These are phyloP conservation scores for Fopius arisanus DNA, from an alignment of 1,140 invertebrate species.

Conservation along the genomic window DNA sequence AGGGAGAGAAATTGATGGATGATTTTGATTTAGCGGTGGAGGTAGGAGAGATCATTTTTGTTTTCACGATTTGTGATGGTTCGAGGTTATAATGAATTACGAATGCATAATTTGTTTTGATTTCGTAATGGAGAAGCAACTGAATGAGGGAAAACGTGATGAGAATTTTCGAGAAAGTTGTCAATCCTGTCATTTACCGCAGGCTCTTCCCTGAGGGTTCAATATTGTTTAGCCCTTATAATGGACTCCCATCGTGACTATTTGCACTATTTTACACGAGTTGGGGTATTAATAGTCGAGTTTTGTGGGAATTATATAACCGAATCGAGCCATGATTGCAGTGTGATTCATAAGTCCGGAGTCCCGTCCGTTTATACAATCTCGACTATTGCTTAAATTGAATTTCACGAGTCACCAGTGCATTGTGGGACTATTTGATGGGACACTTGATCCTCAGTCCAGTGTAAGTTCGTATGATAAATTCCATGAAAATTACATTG, in stretches of 20 bases:
- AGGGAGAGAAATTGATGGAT: too few species aligned
- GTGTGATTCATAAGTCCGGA: conserved; percentile 37
- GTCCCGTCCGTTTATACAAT: conserved; percentile 30
- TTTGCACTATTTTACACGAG: neutral
- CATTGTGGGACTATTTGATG: neutral
- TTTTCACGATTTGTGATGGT: neutral
- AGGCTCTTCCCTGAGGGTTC: neutral
- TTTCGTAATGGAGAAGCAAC: too few species aligned
- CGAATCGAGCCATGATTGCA: conserved; percentile 36
- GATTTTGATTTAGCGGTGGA: too few species aligned
- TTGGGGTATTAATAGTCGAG: conserved; percentile 22
- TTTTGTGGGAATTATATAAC: conserved; percentile 32
- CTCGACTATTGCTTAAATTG: conserved; percentile 30
- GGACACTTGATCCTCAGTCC: neutral
- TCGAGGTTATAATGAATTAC: neutral
- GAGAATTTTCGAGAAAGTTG: too few species aligned
- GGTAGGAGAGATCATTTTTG: neutral
- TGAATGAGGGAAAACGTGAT: too few species aligned
- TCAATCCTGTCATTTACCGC: too few species aligned
- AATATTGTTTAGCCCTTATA: neutral
- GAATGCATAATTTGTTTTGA: too few species aligned
- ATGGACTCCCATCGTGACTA: neutral
- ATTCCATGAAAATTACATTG: too few species aligned
- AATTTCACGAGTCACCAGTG: conserved; percentile 21
- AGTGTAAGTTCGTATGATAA: too few species aligned